These are phyloP conservation scores for Drosophila tripunctata DNA, from an alignment of 2,888 invertebrate genomes.

Conservation along the genomic window DNA sequence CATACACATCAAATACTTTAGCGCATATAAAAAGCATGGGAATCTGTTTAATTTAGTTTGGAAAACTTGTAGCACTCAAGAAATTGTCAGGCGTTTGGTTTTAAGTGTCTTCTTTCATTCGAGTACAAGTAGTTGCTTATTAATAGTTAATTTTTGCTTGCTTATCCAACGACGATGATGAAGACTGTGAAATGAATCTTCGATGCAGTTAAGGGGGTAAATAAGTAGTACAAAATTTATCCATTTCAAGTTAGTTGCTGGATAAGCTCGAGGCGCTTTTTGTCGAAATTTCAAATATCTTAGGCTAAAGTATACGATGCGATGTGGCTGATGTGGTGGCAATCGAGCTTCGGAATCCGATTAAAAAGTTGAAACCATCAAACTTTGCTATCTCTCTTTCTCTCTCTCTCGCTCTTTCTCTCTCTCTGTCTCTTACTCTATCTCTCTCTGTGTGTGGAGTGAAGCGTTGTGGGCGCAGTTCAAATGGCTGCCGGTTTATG, in stretches of 20 bases:
- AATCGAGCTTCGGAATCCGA: slow-evolving; percentile 73
- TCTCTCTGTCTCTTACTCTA: neutral
- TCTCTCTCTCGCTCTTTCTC: slow-evolving; percentile 1
- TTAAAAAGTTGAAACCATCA: slow-evolving; percentile 75
- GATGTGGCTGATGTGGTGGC: slow-evolving; percentile 51
- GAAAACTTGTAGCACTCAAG: neutral
- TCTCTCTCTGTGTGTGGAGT: slow-evolving; percentile 4
- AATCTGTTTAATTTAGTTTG: neutral
- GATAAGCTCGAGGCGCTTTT: slow-evolving; percentile 50
- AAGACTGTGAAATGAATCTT: slow-evolving; percentile 1
- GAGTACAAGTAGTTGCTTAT: slow-evolving; percentile 12
- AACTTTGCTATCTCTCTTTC: slow-evolving; percentile 49
- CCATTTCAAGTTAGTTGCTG: slow-evolving; percentile 38
- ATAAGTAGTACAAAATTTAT: slow-evolving; percentile 34
- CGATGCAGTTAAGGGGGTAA: neutral
- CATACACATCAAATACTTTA: too few species aligned
- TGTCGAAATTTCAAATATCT: slow-evolving; percentile 48
- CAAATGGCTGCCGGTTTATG: slow-evolving; percentile 65
- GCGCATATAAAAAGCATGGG: neutral
- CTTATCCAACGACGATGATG: neutral
- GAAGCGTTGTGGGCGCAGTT: slow-evolving; percentile 41
- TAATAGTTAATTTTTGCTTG: slow-evolving; percentile 24
- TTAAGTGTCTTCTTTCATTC: slow-evolving; percentile 5
- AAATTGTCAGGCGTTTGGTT: slow-evolving; percentile 11
- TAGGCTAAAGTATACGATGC: slow-evolving; percentile 24